A percentile compares a stretch with the other conserved stretches of the same genome.
phyloP scores from a whole-genome alignment of 1,140 invertebrate species.

The Listronotus oregonensis region DNA sequence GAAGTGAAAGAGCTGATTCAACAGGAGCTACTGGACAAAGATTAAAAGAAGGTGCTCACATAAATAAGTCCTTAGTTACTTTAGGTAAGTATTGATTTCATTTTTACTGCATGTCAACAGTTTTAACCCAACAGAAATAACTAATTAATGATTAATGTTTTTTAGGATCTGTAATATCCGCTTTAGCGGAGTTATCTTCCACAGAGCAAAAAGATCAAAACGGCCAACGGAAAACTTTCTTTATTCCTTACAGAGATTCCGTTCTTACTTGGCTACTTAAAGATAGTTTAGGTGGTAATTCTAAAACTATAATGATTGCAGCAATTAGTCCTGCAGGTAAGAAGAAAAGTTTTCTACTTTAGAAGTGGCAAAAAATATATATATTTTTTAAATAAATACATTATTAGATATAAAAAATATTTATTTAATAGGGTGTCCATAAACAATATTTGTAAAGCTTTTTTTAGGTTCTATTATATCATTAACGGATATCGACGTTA shows the following conservation, averaged over 20 bases:
- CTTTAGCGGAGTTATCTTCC: conserved; percentile 74
- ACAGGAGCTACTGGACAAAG: conserved; percentile 49
- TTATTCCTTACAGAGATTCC: conserved; percentile 98
- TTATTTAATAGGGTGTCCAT: too few relatives aligned
- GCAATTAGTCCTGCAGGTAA: conserved; percentile 54
- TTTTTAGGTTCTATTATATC: too few relatives aligned
- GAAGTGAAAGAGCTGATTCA: conserved; percentile 55
- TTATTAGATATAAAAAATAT: too few relatives aligned
- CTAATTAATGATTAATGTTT: not conserved
- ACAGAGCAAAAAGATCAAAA: conserved; percentile 36
- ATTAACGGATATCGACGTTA: too few relatives aligned
- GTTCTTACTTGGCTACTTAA: conserved; percentile 94
- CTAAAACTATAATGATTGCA: conserved; percentile 62
- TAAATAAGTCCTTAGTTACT: conserved; percentile 81
- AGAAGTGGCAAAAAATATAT: too few relatives aligned
- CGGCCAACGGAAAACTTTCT: conserved; percentile 65
- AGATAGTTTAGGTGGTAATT: conserved; percentile 62
- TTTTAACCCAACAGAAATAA: too few relatives aligned
- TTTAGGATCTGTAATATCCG: conserved; percentile 92
- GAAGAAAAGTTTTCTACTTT: too few relatives aligned
- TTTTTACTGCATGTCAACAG: too few relatives aligned
- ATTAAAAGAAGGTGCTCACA: conserved; percentile 78
- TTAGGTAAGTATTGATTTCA: conserved; percentile 64
- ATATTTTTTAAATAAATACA: too few relatives aligned
- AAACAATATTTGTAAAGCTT: too few relatives aligned